A percentile compares a stretch with the other conserved stretches of the same genome.
These are phyloP conservation scores for Boloria selene DNA, from an alignment of 2,888 invertebrate species.

Conservation along the genomic window DNA sequence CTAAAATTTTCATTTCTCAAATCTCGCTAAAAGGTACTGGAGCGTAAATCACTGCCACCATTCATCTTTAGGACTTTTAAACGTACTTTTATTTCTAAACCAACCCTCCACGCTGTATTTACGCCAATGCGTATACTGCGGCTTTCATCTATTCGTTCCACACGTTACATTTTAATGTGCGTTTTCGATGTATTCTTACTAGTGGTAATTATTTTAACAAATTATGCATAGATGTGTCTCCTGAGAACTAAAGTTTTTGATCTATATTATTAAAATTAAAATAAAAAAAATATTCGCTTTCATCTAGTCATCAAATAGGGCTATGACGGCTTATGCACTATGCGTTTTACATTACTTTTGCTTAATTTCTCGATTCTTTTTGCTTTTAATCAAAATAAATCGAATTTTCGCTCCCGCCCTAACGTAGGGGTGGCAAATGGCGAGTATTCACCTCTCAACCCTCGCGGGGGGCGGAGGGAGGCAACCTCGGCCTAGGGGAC, in stretches of 20 bases:
- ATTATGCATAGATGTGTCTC: background rate
- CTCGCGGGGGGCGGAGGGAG: constrained; percentile 38
- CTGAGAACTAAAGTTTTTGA: too few species aligned
- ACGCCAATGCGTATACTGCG: constrained; percentile 15
- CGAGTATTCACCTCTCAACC: constrained; percentile 30
- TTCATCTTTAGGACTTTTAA: constrained; percentile 10
- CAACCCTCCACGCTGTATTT: background rate
- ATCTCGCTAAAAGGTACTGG: background rate
- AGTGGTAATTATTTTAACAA: background rate
- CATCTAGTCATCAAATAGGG: too few species aligned
- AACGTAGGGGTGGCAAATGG: constrained; percentile 16
- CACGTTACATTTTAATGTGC: background rate
- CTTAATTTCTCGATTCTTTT: constrained; percentile 24
- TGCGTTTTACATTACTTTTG: constrained; percentile 9
- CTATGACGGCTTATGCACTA: background rate
- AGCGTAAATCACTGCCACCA: constrained; percentile 2
- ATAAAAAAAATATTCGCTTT: too few species aligned
- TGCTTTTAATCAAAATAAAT: constrained; percentile 38
- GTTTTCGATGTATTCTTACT: background rate
- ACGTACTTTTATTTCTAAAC: constrained; percentile 2
- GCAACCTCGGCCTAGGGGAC: constrained; percentile 54
- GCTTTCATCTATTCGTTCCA: background rate
- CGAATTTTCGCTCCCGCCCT: constrained; percentile 35
- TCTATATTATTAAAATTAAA: too few species aligned
- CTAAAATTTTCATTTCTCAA: background rate